Base-by-base conservation (phyloP, 2,113 vertebrate species). In the Agelaius tricolor region DNA sequence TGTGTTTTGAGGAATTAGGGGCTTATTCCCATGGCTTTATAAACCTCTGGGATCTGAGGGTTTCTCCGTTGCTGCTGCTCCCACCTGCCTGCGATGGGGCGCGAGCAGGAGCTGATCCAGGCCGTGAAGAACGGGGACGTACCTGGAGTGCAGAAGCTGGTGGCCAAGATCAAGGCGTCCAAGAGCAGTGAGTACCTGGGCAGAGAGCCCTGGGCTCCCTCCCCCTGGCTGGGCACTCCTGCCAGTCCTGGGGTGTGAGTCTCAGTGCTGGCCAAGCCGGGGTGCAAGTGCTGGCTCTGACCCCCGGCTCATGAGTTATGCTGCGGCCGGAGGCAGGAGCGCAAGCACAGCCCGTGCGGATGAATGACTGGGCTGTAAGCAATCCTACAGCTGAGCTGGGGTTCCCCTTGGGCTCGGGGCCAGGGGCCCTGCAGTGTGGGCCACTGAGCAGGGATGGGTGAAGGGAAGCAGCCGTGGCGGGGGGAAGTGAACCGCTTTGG, bases 101-200 rank as follows among this genome's bases (percentile, higher is more conserved):
- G 98, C 16, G 98, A 98, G 76, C 98, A 98, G 93, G 98, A 98
- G 80, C 96, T 98, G 79, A 98, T 98, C 89, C 97, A 98, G 15
- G 98, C 98, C 0, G 98, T 98, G 96, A 98, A 98, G 97, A 98
- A 98, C 0, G 98, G 98, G 94, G 98, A 98, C 5, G 17, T 98
- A 82, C 96, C 97, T 2, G 66, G 97, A 0, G 98, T 98, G 87
- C 98, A 98, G 97, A 98, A 98, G 54, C 92, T 98, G 92, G 98
- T 98, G 94, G 97, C 98, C 74, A 98, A 98, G 93, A 95, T 98
- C 97, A 98, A 98, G 74, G 97, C 98, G 0, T 96, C 98, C n/a
- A 98, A 98, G 89, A 98, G 96, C 83, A 98, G 98, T 98, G 94
- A 98, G 98, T 98, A 96, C 72, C 54, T 3, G 7, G 23, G 75